Percentiles rank a stretch among this genome's conserved stretches.
Evolutionary conservation across 2,797 vertebrate species (phyloP).

Genomic region (Gastrophryne carolinensis): DNA sequence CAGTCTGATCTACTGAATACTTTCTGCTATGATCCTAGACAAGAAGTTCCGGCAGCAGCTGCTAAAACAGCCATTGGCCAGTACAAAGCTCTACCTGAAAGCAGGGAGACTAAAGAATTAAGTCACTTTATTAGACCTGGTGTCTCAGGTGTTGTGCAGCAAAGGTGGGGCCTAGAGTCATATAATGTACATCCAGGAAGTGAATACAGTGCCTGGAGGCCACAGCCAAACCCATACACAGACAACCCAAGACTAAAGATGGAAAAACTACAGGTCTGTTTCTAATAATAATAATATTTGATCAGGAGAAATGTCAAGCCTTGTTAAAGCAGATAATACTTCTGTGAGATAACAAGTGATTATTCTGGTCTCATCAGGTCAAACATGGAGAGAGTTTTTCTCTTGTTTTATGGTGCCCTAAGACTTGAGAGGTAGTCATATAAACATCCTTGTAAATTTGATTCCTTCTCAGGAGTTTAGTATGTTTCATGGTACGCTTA

Average conservation of each 20-base stretch:
- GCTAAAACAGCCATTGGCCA: constrained; percentile 69
- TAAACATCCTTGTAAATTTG: no score
- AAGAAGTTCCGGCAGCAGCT: neutral
- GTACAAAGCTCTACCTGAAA: constrained; percentile 81
- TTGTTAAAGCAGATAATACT: no score
- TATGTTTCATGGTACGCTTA: no score
- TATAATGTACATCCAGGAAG: constrained; percentile 55
- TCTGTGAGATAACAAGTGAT: no score
- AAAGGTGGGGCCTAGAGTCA: constrained; percentile 74
- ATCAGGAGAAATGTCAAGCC: no score
- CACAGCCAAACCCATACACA: constrained; percentile 76
- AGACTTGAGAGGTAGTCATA: no score
- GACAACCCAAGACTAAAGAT: constrained; percentile 84
- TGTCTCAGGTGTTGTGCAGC: constrained; percentile 51
- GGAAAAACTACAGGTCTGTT: constrained; percentile 92
- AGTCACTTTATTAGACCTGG: constrained; percentile 62
- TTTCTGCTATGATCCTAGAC: constrained; percentile 76
- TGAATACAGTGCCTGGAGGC: constrained; percentile 83
- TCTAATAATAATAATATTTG: no score
- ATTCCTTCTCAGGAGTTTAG: no score
- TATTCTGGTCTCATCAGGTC: no score
- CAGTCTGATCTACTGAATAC: constrained; percentile 81
- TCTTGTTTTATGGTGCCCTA: no score
- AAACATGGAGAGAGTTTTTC: no score
- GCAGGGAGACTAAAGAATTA: constrained; percentile 59